Base-by-base conservation (phyloP, 2,797 vertebrate species). In the Yasuhikotakia modesta region DNA sequence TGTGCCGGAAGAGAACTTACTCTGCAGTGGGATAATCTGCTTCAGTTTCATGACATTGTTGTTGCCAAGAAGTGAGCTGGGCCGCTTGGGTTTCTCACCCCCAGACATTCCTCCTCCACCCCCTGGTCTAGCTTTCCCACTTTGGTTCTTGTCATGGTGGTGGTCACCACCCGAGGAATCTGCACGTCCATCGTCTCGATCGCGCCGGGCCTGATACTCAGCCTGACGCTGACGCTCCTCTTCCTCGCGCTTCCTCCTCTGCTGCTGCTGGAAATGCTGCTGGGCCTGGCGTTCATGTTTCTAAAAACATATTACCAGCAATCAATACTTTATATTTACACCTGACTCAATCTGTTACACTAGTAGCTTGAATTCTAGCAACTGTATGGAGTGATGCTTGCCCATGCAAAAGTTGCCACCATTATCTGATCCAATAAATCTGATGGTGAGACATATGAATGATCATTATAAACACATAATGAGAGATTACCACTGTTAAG, bases 31-130 rank as follows among this genome's bases (percentile, higher is more conserved):
- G 88, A 99, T 98, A 90, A 99, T 99, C 91, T 99, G 98, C 87
- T 98, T 98, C 46, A 99, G 92, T 91, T 97, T 97, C 94, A 99
- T 92, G 87, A 99, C 97, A 0, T 99, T 98, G 85, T 98, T 99
- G 89, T 96, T 96, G 46, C 96, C 95, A 88, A 99, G 79, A 52
- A 99, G 94, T 1, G 96, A 98, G 83, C 96, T 98, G n/a, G 98
- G 98, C 24, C 97, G 91, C 86, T 97, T 97, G 89, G 97, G 96
- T 43, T 98, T 96, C 82, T 99, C 97, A 0, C 92, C 86, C 2
- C 91, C 78, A 0, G 90, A 86, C 2, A 89, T 79, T n/a, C n/a
- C n/a, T n/a, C n/a, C n/a, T 45, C 88, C 88, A 0, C 90, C 86
- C 1, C 94, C 95, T 0, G 91, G 83, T 4, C 95, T 95, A 24